phyloP scores from a whole-genome alignment of 2,113 vertebrate species.

The Anas platyrhynchos region DNA sequence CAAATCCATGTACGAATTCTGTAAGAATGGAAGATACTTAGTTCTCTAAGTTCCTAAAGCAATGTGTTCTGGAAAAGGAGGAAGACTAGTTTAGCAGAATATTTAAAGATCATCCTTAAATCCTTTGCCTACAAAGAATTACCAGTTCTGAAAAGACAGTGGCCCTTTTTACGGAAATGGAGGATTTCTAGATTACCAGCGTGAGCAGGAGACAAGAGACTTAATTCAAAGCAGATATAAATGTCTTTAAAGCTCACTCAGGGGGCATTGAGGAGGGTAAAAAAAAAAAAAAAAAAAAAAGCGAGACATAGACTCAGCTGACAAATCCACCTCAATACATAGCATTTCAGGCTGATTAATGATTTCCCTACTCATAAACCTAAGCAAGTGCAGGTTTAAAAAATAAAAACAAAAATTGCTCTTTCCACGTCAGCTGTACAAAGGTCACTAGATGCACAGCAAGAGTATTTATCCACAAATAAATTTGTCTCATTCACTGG shows the following conservation, averaged over 20 bases:
- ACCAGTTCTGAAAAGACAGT: background rate
- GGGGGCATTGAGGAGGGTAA: no score
- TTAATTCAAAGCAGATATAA: background rate
- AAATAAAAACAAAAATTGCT: background rate
- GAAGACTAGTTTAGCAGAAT: background rate
- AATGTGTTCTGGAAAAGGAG: background rate
- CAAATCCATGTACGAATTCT: background rate
- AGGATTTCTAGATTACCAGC: background rate
- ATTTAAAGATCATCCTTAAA: background rate
- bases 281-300: no score
- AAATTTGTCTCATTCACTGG: background rate
- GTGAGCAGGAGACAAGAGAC: background rate
- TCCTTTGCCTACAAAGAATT: background rate
- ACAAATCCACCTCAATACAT: background rate
- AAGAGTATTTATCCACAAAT: background rate
- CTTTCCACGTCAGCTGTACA: background rate
- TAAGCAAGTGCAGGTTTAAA: background rate
- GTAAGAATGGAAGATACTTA: background rate
- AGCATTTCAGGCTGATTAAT: background rate
- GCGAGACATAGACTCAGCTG: no score
- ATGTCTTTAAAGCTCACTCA: background rate
- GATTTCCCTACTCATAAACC: background rate
- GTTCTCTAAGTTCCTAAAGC: background rate
- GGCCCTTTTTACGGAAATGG: background rate
- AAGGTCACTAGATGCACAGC: background rate